Conservation (phyloP, 2,113 vertebrate genomes). For the Notarius quadriscutis region DNA sequence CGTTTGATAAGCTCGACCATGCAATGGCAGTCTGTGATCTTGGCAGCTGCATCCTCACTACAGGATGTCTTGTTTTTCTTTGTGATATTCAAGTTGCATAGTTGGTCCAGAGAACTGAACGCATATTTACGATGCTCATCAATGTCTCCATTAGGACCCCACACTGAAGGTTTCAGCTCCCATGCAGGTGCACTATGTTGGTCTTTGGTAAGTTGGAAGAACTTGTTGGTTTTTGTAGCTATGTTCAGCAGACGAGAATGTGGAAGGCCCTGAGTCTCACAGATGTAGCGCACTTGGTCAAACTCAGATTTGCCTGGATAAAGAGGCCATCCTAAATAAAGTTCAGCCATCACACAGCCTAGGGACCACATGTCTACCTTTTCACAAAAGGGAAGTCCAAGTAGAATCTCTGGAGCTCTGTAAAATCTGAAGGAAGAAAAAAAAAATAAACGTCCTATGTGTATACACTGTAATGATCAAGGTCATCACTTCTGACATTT, state of each 20-base stretch:
- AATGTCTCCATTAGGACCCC: background rate
- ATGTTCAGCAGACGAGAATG: conserved; percentile 55
- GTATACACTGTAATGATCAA: background rate
- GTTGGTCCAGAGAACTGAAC: background rate
- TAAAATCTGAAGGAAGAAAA: conserved; percentile 65
- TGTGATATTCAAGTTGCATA: background rate
- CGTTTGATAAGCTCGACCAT: conserved; percentile 1
- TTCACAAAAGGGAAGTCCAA: conserved; percentile 77
- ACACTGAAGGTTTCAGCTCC: conserved; percentile 65
- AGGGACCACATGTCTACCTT: conserved; percentile 79
- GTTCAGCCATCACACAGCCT: conserved; percentile 74
- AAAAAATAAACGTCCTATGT: background rate
- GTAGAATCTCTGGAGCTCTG: conserved; percentile 74
- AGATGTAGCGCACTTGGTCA: conserved; percentile 51
- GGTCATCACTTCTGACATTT: background rate
- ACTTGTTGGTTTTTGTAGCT: conserved; percentile 60
- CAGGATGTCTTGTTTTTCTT: background rate
- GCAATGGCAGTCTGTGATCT: background rate
- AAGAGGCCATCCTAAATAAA: conserved; percentile 65
- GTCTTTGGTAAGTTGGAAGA: background rate
- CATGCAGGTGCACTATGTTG: conserved; percentile 55
- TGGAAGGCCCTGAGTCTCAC: conserved; percentile 72
- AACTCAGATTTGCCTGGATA: conserved; percentile 73
- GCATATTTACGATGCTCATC: background rate
- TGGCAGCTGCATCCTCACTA: background rate